These are phyloP conservation scores for Pardosa pseudoannulata DNA, from an alignment of 2,888 invertebrate species.

Conservation along the genomic window DNA sequence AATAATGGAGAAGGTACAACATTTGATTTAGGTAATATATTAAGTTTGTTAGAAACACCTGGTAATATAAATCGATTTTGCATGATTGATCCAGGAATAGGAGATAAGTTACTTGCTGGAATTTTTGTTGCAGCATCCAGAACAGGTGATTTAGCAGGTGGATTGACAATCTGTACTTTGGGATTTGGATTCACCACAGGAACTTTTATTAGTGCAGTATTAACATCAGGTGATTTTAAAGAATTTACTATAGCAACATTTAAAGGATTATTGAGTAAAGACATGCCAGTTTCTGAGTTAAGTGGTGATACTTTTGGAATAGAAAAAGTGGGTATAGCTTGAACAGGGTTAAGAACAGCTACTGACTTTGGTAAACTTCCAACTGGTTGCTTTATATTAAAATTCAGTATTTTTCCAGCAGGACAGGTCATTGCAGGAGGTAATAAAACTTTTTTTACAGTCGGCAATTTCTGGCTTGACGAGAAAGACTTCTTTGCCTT, in stretches of 20 bases:
- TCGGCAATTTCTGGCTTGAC: not conserved
- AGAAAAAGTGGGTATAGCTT: not conserved
- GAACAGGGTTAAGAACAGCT: not conserved
- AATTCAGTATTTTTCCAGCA: not conserved
- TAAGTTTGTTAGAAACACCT: not conserved
- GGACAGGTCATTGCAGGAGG: not conserved
- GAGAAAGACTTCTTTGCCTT: slow-evolving; percentile 49
- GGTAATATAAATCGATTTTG: not conserved
- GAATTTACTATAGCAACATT: too few relatives aligned
- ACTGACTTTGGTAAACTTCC: not conserved
- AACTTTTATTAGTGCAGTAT: not conserved
- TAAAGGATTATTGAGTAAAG: not conserved
- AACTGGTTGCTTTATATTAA: not conserved
- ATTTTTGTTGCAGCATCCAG: not conserved
- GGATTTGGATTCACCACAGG: not conserved
- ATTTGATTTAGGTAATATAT: not conserved
- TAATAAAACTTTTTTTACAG: slow-evolving; percentile 11
- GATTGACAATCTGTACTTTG: not conserved
- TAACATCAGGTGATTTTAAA: too few relatives aligned
- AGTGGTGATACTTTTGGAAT: not conserved
- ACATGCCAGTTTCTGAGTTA: not conserved
- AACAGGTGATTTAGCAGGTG: not conserved
- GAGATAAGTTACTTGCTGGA: not conserved
- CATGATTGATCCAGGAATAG: not conserved
- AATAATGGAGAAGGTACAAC: not conserved